These are phyloP conservation scores for Hesperia comma DNA, from an alignment of 2,888 invertebrate genomes.

Conservation along the genomic window DNA sequence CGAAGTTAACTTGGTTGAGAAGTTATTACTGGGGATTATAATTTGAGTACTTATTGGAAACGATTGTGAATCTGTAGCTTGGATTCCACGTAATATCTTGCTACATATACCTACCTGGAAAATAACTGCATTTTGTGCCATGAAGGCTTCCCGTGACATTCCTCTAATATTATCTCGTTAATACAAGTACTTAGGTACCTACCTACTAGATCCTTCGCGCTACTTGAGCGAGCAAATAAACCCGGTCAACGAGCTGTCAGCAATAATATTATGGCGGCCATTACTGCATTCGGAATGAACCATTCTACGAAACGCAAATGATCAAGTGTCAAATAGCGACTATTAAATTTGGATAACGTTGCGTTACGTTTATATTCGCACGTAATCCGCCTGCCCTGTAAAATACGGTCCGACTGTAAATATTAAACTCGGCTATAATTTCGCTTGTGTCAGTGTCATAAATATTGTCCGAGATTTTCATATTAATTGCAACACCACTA, in stretches of 20 bases:
- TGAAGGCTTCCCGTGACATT: not conserved
- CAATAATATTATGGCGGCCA: slow-evolving; percentile 59
- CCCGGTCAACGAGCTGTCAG: slow-evolving; percentile 48
- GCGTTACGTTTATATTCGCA: slow-evolving; percentile 62
- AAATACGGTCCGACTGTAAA: slow-evolving; percentile 77
- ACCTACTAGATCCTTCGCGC: slow-evolving; percentile 8
- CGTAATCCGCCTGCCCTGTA: slow-evolving; percentile 71
- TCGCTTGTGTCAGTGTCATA: slow-evolving; percentile 69
- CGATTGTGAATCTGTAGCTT: too few species aligned
- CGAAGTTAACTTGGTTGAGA: too few species aligned
- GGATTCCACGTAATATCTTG: too few species aligned
- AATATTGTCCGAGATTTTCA: slow-evolving; percentile 75
- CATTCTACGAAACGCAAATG: slow-evolving; percentile 62
- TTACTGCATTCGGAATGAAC: slow-evolving; percentile 59
- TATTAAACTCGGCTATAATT: slow-evolving; percentile 75
- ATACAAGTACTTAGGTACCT: not conserved
- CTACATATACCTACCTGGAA: not conserved
- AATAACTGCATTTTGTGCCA: not conserved
- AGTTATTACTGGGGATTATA: too few species aligned
- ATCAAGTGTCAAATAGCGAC: slow-evolving; percentile 69
- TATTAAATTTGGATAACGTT: slow-evolving; percentile 71
- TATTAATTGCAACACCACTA: slow-evolving; percentile 71
- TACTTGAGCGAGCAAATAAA: slow-evolving; percentile 28
- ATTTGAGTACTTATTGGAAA: too few species aligned
- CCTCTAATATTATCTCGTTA: slow-evolving; percentile 2